Base-by-base conservation (phyloP, 1,140 invertebrate genomes). In the Drosophila aff. region DNA sequence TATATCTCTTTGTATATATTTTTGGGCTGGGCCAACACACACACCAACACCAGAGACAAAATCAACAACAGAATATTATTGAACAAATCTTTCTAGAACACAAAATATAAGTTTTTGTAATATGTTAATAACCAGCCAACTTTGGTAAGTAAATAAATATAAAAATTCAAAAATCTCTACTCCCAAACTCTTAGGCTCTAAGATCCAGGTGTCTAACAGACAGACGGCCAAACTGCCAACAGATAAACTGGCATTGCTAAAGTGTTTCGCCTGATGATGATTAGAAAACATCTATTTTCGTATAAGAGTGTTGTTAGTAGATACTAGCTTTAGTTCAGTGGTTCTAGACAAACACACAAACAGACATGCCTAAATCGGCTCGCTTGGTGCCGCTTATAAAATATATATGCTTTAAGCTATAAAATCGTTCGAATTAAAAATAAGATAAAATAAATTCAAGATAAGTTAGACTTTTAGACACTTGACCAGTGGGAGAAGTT, bases 11-110 rank as follows among this genome's bases (percentile, higher is more conserved):
- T 21, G n/a, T 36, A 53, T 53, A 57, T 57, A 26, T 57, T 40
- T 57, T 57, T 36, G 26, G 53, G 40, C 31, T 18, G 23, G 46
- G 18, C 57, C 15, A 64, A 23, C 41, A 31, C 36, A 28, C 18
- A 36, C 33, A 23, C 28, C 26, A 52, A 52, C 33, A 16, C 8
- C 1, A 40, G 66, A 49, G 36, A 46, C 43, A 50, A 33, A 33
- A 3, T 46, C 52, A 73, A 64, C 62, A 53, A 49, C 21, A 33
- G 13, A 81, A 76, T 63, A 63, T 57, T 53, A 79, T 78, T 72
- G 38, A 23, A 36, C 16, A 38, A 55, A 23, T 55, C 21, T 16
- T 40, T 23, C 15, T 40, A 55, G 33, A 40, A 40, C 52, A 16
- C 15, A 55, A 53, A 55, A 40, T 38, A 55, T 9, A 55, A 16